Percentiles rank a stretch among this genome's conserved stretches.
These are phyloP conservation scores for Notoglanidium macrostoma DNA, from an alignment of 2,797 vertebrate genomes.

Conservation along the genomic window DNA sequence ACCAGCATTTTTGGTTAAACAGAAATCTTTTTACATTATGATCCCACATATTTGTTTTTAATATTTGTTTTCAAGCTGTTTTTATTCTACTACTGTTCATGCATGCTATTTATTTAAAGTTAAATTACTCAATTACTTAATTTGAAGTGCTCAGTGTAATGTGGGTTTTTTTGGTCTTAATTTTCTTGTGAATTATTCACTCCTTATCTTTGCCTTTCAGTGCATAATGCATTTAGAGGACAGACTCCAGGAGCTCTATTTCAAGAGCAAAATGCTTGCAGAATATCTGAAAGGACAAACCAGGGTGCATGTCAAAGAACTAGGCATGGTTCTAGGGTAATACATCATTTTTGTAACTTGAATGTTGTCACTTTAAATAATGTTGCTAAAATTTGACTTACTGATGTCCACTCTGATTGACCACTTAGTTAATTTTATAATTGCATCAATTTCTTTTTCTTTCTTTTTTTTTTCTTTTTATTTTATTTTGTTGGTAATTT, in stretches of 20 bases:
- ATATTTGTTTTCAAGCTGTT: background rate
- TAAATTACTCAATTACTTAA: background rate
- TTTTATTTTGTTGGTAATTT: background rate
- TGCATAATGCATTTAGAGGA: slow-evolving; percentile 99
- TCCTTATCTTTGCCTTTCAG: slow-evolving; percentile 64
- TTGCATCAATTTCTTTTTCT: background rate
- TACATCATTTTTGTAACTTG: slow-evolving; percentile 45
- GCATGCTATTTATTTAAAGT: background rate
- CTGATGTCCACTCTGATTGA: background rate
- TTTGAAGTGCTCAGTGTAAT: background rate
- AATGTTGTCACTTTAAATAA: background rate
- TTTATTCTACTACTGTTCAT: background rate
- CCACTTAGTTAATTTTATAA: background rate
- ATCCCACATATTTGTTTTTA: background rate
- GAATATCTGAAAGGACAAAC: slow-evolving; percentile 98
- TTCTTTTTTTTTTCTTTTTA: background rate
- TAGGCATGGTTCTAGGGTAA: slow-evolving; percentile 95
- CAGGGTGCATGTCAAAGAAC: slow-evolving; percentile 95
- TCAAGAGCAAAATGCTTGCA: slow-evolving; percentile 97
- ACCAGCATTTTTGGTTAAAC: background rate
- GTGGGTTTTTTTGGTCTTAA: background rate
- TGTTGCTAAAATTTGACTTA: background rate
- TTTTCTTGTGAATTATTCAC: background rate
- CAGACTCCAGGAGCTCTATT: slow-evolving; percentile 95
- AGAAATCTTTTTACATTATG: background rate